Base-by-base conservation (phyloP, 92 coral and sea anemone genomes). In the Nematostella vectensis region DNA sequence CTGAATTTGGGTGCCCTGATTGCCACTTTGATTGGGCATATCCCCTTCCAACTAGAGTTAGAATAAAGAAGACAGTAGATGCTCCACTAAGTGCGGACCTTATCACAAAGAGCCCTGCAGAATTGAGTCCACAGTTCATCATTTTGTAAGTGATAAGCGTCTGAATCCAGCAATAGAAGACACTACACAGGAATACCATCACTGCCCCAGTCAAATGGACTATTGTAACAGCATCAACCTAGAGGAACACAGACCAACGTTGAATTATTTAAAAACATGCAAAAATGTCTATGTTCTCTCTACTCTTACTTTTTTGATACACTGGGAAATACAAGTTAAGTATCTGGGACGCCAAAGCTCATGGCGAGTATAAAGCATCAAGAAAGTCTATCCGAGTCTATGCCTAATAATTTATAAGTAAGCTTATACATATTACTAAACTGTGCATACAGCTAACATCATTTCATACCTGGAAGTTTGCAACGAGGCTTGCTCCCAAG, bases 391-490 rank as follows among this genome's bases (percentile, higher is more conserved):
- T n/a, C n/a, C n/a, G n/a, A n/a, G n/a, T n/a, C n/a, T n/a, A n/a
- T n/a, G n/a, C n/a, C n/a, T n/a, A n/a, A n/a, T n/a, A n/a, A n/a
- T n/a, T n/a, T n/a, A n/a, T n/a, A n/a, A n/a, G n/a, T n/a, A n/a
- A n/a, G n/a, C n/a, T n/a, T n/a, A n/a, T n/a, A n/a, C n/a, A n/a
- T n/a, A n/a, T n/a, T n/a, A n/a, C n/a, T n/a, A n/a, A n/a, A n/a
- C n/a, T n/a, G n/a, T n/a, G n/a, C n/a, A n/a, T n/a, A n/a, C n/a
- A n/a, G n/a, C n/a, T n/a, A n/a, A n/a, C n/a, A n/a, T n/a, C n/a
- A n/a, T n/a, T n/a, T n/a, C n/a, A n/a, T n/a, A 91, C 98, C 79
- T 85, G 93, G 54, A 91, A 91, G 63, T 82, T 91, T 15, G 98
- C 93, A 57, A 69, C 81, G 31, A 86, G 12, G 58, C 88, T 78